phyloP scores from a whole-genome alignment of 2,113 vertebrate genomes.

The Macquaria australasica region DNA sequence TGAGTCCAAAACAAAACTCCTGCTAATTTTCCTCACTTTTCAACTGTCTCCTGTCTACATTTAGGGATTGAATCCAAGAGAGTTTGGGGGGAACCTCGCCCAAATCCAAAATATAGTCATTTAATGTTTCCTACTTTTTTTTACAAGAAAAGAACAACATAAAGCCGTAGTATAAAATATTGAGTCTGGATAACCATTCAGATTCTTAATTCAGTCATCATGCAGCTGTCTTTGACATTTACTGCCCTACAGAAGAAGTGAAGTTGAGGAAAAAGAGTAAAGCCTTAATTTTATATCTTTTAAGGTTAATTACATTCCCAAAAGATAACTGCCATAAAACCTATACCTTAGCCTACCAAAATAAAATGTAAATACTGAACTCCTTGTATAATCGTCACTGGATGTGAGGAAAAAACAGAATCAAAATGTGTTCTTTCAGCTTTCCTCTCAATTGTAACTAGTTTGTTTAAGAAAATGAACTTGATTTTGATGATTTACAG shows the following conservation, averaged over 20 bases:
- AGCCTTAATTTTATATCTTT: too few species aligned
- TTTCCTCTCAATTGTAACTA: not conserved
- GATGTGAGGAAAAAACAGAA: not conserved
- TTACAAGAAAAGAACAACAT: not conserved
- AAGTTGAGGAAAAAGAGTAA: not conserved
- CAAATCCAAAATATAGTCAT: not conserved
- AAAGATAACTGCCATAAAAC: too few species aligned
- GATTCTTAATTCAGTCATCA: not conserved
- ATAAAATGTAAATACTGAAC: not conserved
- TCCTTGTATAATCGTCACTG: not conserved
- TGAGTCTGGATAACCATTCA: not conserved
- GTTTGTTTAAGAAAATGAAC: not conserved
- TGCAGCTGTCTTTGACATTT: not conserved
- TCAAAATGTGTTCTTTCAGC: not conserved
- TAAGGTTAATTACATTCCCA: not conserved
- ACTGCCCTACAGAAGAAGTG: not conserved
- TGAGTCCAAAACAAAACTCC: constrained; percentile 90
- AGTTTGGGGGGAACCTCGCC: not conserved
- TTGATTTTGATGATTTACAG: not conserved
- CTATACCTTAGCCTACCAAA: not conserved
- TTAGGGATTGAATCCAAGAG: not conserved
- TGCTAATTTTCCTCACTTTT: constrained; percentile 79
- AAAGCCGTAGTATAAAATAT: not conserved
- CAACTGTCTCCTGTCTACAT: constrained; percentile 7
- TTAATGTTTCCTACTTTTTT: constrained; percentile 4